These are phyloP conservation scores for Podotricha telesiphe DNA, from an alignment of 2,888 invertebrate genomes.

Conservation along the genomic window DNA sequence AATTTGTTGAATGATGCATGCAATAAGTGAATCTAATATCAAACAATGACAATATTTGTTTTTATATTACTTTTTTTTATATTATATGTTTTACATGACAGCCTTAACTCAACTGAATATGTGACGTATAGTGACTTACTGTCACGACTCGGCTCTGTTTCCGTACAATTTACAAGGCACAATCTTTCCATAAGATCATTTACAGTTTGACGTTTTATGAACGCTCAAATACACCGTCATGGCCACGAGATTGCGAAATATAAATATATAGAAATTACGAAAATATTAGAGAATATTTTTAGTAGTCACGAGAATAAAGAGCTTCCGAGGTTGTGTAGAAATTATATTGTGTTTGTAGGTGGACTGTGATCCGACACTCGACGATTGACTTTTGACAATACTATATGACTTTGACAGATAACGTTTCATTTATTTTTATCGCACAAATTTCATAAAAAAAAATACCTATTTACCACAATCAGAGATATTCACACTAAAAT, in stretches of 20 bases:
- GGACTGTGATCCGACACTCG: slow-evolving; percentile 55
- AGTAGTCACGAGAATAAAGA: slow-evolving; percentile 53
- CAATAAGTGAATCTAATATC: not conserved
- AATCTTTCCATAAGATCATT: slow-evolving; percentile 22
- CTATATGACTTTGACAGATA: slow-evolving; percentile 73
- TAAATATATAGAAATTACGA: slow-evolving; percentile 17
- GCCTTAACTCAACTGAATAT: slow-evolving; percentile 21
- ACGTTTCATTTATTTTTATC: slow-evolving; percentile 62
- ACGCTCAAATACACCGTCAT: slow-evolving; percentile 31
- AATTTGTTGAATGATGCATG: not conserved
- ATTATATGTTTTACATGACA: slow-evolving; percentile 22
- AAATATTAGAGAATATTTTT: slow-evolving; percentile 34
- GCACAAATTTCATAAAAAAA: slow-evolving; percentile 64
- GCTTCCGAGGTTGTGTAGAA: slow-evolving; percentile 78
- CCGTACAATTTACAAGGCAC: slow-evolving; percentile 40
- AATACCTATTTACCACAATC: slow-evolving; percentile 49
- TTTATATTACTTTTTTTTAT: not conserved
- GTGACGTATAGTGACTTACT: slow-evolving; percentile 35
- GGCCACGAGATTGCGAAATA: slow-evolving; percentile 14
- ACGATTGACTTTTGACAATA: slow-evolving; percentile 72
- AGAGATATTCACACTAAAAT: slow-evolving; percentile 58
- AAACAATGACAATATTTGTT: not conserved
- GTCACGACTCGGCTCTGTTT: slow-evolving; percentile 38
- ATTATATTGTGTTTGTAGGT: slow-evolving; percentile 59
- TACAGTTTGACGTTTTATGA: slow-evolving; percentile 16